Conservation (phyloP, 2,113 vertebrate genomes). For the Lepus timidus region DNA sequence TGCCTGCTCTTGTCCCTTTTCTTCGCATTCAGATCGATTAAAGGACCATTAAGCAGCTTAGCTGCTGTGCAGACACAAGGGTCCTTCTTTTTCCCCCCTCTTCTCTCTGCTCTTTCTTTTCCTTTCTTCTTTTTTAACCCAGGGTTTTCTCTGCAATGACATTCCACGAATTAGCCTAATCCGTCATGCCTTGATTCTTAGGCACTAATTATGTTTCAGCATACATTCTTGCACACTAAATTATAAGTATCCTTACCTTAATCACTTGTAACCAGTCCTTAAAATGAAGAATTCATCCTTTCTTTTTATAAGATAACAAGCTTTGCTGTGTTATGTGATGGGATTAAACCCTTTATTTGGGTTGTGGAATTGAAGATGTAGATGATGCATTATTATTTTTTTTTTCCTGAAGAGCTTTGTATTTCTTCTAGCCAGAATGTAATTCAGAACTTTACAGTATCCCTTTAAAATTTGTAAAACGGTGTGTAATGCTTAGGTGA, state of each 20-base stretch:
- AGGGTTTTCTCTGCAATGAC: constrained; percentile 80
- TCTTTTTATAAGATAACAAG: constrained; percentile 83
- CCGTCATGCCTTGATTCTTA: constrained; percentile 85
- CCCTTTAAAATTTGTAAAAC: constrained; percentile 59
- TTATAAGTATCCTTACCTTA: constrained; percentile 85
- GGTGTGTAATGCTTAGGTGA: not conserved
- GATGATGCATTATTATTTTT: constrained; percentile 38
- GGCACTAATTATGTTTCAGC: constrained; percentile 87
- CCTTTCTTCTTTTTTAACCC: not conserved
- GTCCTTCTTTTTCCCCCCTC: constrained; percentile 86
- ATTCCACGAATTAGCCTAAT: constrained; percentile 87
- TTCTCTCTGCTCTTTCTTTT: not conserved
- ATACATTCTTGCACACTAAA: constrained; percentile 85
- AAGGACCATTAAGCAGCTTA: constrained; percentile 87
- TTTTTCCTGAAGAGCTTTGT: not conserved
- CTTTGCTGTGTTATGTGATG: constrained; percentile 83
- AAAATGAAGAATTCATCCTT: constrained; percentile 84
- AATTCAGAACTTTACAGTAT: constrained; percentile 68
- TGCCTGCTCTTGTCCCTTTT: constrained; percentile 81
- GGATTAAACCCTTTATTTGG: constrained; percentile 82
- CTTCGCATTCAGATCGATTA: constrained; percentile 85
- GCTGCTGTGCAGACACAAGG: constrained; percentile 88
- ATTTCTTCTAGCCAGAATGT: constrained; percentile 63
- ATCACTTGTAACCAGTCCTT: constrained; percentile 87
- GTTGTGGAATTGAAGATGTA: constrained; percentile 66